phyloP scores from a whole-genome alignment of 2,797 vertebrate genomes.

The Rallus crepitans region DNA sequence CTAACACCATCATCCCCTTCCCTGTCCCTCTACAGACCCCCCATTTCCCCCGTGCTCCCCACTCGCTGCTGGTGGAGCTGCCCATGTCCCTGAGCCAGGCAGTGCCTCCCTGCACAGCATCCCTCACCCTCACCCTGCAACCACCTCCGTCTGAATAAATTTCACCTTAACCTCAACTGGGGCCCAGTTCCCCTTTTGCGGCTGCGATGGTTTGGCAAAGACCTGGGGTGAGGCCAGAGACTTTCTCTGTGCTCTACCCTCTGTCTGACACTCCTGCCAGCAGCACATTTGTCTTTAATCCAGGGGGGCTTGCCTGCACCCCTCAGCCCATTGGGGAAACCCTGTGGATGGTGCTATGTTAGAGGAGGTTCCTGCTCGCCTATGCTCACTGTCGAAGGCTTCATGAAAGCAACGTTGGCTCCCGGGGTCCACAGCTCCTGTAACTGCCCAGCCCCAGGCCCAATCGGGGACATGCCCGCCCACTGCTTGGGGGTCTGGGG shows the following conservation, averaged over 20 bases:
- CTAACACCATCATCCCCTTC: background rate
- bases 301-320: background rate
- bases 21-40: background rate
- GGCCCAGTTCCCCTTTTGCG: background rate
- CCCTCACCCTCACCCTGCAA: background rate
- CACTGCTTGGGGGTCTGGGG: background rate
- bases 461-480: fast-evolving
- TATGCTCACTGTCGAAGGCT: background rate
- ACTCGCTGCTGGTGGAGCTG: background rate
- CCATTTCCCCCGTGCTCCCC: background rate
- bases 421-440: fast-evolving
- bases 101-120: background rate
- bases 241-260: background rate
- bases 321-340: background rate
- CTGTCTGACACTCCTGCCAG: background rate
- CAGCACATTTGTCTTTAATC: background rate
- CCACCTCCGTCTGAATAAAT: constrained; percentile 53
- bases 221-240: background rate
- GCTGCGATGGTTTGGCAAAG: background rate
- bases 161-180: constrained; percentile 55
- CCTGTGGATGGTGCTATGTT: constrained; percentile 59
- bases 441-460: background rate
- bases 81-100: fast-evolving
- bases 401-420: background rate
- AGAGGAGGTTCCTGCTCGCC: background rate